Base-by-base conservation (phyloP, 2,797 vertebrate species). In the Crypturellus tataupa region DNA sequence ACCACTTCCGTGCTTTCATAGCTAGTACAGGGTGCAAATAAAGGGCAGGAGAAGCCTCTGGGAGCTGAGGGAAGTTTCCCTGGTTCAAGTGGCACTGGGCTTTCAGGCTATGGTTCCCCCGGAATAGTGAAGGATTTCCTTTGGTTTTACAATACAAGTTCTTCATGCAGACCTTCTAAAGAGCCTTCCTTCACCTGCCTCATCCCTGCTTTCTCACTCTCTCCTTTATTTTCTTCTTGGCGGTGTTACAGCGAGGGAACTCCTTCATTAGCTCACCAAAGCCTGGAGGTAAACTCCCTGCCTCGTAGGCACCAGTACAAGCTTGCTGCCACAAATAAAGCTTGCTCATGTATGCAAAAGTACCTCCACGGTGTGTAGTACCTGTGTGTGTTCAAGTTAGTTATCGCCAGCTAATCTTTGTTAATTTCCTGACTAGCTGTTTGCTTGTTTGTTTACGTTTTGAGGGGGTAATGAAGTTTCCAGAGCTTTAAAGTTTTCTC, bases 181-280 rank as follows among this genome's bases (percentile, higher is more conserved):
- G n/a, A 33, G 68, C n/a, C 35, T 89, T 39, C 85, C 2, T 1
- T 46, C 56, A 64, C 56, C 55, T 0, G 3, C 59, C 46, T 80
- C 53, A 40, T 47, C 31, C 71, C 59, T 89, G 42, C 60, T 44
- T 83, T 85, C 60, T 33, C 1, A 1, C 39, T 71, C 71, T 68
- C 27, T 55, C 0, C 16, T 31, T 55, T 55, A 29, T 0, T 58
- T 83, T 81, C 60, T 64, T 51, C 63, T 65, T 96, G 94, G 93
- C 91, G 86, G 51, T 18, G 4, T 11, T 51, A 76, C 71, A 91
- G 37, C 33, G 37, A 88, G 67, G 94, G 71, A 88, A 87, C 56
- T 93, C 85, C 93, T 95, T 91, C 85, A 68, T 93, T 82, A 93
- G 67, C 49, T 94, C 40, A 69, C 7, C 3, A 25, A 69, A 81